Conservation (phyloP, 2,113 vertebrate genomes). For the Andinoacara biseriatus region DNA sequence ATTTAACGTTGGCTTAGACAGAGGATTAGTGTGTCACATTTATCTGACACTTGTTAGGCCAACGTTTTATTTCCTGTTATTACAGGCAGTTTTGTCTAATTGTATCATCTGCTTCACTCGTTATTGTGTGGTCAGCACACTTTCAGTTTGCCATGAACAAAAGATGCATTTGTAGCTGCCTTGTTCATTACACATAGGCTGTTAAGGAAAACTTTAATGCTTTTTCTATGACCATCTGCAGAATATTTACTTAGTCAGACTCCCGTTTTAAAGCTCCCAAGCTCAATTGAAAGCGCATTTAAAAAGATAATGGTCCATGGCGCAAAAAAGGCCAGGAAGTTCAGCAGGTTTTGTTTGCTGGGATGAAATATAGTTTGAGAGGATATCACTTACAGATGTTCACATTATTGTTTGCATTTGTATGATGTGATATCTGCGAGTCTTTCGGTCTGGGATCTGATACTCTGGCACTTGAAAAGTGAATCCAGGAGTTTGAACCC, state of each 20-base stretch:
- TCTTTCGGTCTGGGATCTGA: conserved; percentile 4
- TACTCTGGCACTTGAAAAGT: background rate
- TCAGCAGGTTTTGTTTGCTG: conserved; percentile 52
- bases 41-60: conserved; percentile 40
- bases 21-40: conserved; percentile 53
- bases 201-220: conserved; percentile 33
- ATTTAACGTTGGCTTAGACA: conserved; percentile 35
- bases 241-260: conserved; percentile 33
- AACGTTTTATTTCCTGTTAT: conserved; percentile 41
- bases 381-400: conserved; percentile 75
- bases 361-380: conserved; percentile 56
- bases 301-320: conserved; percentile 67
- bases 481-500: background rate
- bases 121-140: conserved; percentile 39
- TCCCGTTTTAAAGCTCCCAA: conserved; percentile 47
- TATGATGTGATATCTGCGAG: conserved; percentile 46
- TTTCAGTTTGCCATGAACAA: conserved; percentile 26
- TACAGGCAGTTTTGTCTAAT: conserved; percentile 40
- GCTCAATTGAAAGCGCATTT: conserved; percentile 56
- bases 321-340: conserved; percentile 58
- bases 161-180: conserved; percentile 35
- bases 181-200: background rate
- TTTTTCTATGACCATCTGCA: conserved; percentile 50
- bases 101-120: conserved; percentile 41
- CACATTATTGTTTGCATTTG: conserved; percentile 70